Percentiles rank a stretch among this genome's conserved stretches.
phyloP scores from a whole-genome alignment of 2,113 vertebrate species.

The Forbesichthys papilliferus region DNA sequence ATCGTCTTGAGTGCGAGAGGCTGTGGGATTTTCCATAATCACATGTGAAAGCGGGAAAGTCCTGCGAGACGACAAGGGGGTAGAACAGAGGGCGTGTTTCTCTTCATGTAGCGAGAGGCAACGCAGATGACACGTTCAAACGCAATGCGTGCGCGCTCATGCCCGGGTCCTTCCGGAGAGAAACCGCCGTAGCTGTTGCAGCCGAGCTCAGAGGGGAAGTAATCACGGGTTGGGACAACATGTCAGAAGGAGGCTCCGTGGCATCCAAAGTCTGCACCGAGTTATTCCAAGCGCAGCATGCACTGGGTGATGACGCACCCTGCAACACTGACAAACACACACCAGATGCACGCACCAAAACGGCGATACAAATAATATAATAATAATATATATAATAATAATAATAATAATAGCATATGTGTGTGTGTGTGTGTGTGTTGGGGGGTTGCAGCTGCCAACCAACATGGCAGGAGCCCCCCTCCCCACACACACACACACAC shows the following conservation, averaged over 20 bases:
- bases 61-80: conserved; percentile 51
- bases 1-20: conserved; percentile 49
- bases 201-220: conserved; percentile 78
- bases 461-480: conserved; percentile 22
- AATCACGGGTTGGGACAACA: conserved; percentile 80
- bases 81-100: conserved; percentile 47
- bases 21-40: conserved; percentile 70
- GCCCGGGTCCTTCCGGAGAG: conserved; percentile 7
- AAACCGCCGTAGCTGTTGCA: conserved; percentile 20
- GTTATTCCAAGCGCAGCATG: conserved; percentile 80
- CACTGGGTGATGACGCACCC: conserved; percentile 4
- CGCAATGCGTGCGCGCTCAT: not conserved
- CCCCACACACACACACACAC: conserved; percentile 25
- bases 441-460: conserved; percentile 28
- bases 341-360: conserved; percentile 46
- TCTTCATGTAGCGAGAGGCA: conserved; percentile 51
- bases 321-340: conserved; percentile 59
- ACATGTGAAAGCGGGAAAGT: conserved; percentile 69
- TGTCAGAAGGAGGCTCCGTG: conserved; percentile 62
- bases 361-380: not conserved
- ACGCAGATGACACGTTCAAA: conserved; percentile 57
- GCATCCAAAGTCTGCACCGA: conserved; percentile 73
- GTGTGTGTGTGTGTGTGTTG: conserved; percentile 20
- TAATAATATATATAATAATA: not conserved
- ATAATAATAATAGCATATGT: conserved; percentile 1